Evolutionary conservation across 2,113 vertebrate species (phyloP), one percentile per base, ranked within the genome.

Genomic region (Grantiella picta): DNA sequence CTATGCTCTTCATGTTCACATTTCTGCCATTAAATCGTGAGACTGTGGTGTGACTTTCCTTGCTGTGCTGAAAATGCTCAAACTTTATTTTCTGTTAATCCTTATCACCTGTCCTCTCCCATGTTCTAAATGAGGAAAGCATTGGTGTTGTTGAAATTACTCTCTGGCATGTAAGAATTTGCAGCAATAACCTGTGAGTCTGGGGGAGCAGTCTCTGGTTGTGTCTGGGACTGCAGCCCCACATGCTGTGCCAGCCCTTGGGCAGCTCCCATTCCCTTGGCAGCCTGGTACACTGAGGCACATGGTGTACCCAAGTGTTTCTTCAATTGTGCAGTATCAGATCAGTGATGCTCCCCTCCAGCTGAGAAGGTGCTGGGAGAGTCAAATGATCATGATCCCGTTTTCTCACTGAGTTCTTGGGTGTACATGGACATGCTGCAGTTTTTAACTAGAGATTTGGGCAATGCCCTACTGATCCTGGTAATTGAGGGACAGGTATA

Each of bases 61-160:
- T 21, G 24, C 87, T 70, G 20, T 50, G 77, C 89, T 82, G 86
- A 96, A 96, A 93, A 95, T 95, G 97, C 31, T 96, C 77, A 96
- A 70, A 96, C 94, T 84, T 63, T 24, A 91, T 93, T 42, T 93
- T 90, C 29, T 69, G 87, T 86, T 97, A 97, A 97, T 98, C 94
- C 96, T 94, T 70, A 78, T 96, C 96, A 97, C 97, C 97, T 97
- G 97, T 97, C 85, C 79, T 84, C 27, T 93, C 77, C 45, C 22
- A 16, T 66, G 42, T 61, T 88, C 49, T 79, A n/a, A 83, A 93
- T 35, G 57, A 65, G 63, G 54, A 73, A 53, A 42, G 47, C 63
- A 61, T 25, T 66, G 42, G 3, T 6, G 3, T n/a, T 53, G 49
- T 68, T 87, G 78, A 70, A 95, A 40, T 83, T 56, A 49, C 3